phyloP scores from a whole-genome alignment of 1,140 invertebrate genomes.

The Sipha flava region DNA sequence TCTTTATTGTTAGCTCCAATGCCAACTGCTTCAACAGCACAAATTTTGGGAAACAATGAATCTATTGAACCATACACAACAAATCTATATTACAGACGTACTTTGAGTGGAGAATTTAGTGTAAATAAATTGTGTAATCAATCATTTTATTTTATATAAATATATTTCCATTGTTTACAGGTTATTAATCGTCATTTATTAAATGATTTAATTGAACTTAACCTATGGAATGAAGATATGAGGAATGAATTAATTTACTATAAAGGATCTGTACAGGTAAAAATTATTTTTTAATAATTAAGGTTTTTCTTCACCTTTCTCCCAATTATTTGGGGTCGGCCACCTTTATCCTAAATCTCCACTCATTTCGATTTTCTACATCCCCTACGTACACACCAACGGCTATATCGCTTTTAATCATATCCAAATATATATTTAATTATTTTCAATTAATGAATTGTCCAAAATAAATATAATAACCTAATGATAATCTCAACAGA shows the following conservation, averaged over 20 bases:
- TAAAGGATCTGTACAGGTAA: conserved; percentile 77
- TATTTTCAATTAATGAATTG: too few species aligned
- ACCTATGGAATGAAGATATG: conserved; percentile 94
- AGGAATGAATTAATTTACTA: conserved; percentile 88
- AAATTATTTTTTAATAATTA: background rate
- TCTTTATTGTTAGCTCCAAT: conserved; percentile 92
- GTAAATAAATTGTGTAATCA: conserved; percentile 40
- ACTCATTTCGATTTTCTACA: too few species aligned
- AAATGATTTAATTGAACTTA: conserved; percentile 80
- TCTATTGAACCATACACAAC: conserved; percentile 97
- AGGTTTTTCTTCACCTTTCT: too few species aligned
- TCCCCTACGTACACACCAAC: too few species aligned
- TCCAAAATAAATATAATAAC: background rate
- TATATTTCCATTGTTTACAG: conserved; percentile 49
- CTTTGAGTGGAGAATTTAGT: conserved; percentile 59
- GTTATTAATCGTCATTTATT: conserved; percentile 95
- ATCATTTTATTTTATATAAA: background rate
- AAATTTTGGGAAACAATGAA: conserved; percentile 98
- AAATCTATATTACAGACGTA: conserved; percentile 90
- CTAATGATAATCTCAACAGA: conserved; percentile 48
- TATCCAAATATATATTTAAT: too few species aligned
- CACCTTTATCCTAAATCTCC: too few species aligned
- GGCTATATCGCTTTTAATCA: too few species aligned
- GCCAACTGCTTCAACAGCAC: conserved; percentile 98
- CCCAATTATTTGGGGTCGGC: too few species aligned